Conservation (phyloP, 1,140 invertebrate genomes). For the Neotoxoptera formosana region DNA sequence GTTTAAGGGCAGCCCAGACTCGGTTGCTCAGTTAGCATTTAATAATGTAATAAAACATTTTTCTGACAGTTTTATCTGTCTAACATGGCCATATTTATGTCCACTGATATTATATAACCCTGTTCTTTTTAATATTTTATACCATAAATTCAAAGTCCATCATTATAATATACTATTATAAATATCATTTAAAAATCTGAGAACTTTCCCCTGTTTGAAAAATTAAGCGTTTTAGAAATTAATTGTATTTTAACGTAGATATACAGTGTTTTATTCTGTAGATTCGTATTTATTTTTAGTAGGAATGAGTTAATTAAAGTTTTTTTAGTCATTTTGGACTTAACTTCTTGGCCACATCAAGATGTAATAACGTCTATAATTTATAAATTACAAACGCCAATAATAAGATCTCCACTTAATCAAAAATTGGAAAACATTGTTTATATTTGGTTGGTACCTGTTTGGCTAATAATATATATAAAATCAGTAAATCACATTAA, state of each 20-base stretch:
- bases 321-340: not conserved
- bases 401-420: not conserved
- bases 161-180: not conserved
- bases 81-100: not conserved
- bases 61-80: conserved; percentile 7
- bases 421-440: not conserved
- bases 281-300: not conserved
- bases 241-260: not conserved
- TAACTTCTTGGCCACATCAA: not conserved
- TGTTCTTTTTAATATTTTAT: conserved; percentile 10
- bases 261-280: not conserved
- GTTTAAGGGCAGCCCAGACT: not conserved
- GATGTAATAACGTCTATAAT: not conserved
- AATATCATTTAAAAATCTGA: not conserved
- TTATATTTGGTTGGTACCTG: not conserved
- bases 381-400: not conserved
- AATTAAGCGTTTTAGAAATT: not conserved
- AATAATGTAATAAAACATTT: not conserved
- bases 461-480: not conserved
- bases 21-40: not conserved
- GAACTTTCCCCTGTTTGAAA: not conserved
- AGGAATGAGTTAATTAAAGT: not conserved
- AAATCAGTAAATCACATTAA: not conserved
- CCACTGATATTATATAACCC: not conserved
- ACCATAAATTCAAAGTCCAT: not conserved